Evolutionary conservation across 2,888 invertebrate species (phyloP), one percentile per base, ranked within the genome.

Genomic region (Drosophila birchii): DNA sequence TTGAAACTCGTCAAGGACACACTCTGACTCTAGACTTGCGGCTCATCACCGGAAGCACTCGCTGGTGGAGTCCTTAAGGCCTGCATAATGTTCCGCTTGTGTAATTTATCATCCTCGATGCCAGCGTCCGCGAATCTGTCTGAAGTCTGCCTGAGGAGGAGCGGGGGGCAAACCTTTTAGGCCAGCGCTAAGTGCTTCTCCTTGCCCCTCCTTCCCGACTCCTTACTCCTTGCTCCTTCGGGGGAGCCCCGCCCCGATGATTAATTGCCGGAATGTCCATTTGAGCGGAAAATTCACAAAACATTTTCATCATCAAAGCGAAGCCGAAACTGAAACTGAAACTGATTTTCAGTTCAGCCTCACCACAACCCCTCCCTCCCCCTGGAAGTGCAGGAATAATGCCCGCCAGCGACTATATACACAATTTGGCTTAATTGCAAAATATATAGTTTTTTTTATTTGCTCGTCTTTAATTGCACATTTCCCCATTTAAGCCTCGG

Each of bases 101-200:
- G 85, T 80, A 81, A 84, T 84, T 84, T 84, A 86, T 84, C 84
- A 84, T 85, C 77, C 80, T 84, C 82, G 81, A 75, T 70, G 64
- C 69, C 78, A 74, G 73, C 69, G 76, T 47, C 62, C 75, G 61
- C 54, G 57, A 59, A 60, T 47, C 60, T 51, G 58, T 41, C 47
- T 44, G 41, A 45, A 44, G 55, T 5, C 41, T 44, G 14, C 34
- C 12, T 26, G 26, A 11, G 11, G 29, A 23, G 14, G 54, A 5
- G 34, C 41, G 49, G 47, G 49, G 47, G 58, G 47, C 49, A 75
- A 88, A 75, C 76, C 86, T 83, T 86, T 88, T 76, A 82, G 72
- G 72, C 75, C 57, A 79, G 67, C 71, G 59, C 70, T 76, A 67
- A 75, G 80, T 80, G 78, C 18, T 20, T 45, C 23, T 12, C 18